Evolutionary conservation across 1,140 invertebrate genomes (phyloP).

Genomic region (Harlomillsia oculata): DNA sequence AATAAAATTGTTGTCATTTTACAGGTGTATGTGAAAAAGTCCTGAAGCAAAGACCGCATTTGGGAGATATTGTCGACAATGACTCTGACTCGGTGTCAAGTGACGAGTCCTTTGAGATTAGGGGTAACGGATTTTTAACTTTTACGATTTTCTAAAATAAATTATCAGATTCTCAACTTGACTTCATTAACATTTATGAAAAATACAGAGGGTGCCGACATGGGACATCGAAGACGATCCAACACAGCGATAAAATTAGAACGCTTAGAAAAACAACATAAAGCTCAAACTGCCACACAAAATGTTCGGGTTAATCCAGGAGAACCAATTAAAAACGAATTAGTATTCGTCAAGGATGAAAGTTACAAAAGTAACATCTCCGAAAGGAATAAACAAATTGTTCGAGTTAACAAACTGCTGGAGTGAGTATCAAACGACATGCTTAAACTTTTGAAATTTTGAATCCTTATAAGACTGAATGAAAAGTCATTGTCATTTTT

Average conservation of each 20-base stretch:
- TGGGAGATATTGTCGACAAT: constrained; percentile 64
- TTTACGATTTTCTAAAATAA: constrained; percentile 37
- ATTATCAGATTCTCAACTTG: neutral
- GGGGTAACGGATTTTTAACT: constrained; percentile 47
- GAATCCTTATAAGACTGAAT: neutral
- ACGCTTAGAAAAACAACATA: constrained; percentile 74
- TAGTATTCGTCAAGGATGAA: constrained; percentile 21
- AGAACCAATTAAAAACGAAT: constrained; percentile 38
- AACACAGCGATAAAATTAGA: constrained; percentile 83
- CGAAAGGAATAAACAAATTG: neutral
- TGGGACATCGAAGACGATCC: constrained; percentile 64
- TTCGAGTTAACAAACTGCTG: constrained; percentile 20
- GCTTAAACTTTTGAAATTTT: neutral
- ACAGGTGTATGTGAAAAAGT: constrained; percentile 64
- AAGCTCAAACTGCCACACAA: constrained; percentile 48
- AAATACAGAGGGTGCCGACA: constrained; percentile 57
- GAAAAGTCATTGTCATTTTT: neutral
- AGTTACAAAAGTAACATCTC: constrained; percentile 6
- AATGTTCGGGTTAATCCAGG: constrained; percentile 41
- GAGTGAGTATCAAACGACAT: constrained; percentile 13
- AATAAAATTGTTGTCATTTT: constrained; percentile 4
- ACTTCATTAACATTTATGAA: neutral
- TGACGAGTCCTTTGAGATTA: constrained; percentile 44
- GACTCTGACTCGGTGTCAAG: constrained; percentile 33
- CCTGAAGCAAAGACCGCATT: constrained; percentile 66